phyloP scores from a whole-genome alignment of 2,113 vertebrate species.

The Barnardius zonarius region DNA sequence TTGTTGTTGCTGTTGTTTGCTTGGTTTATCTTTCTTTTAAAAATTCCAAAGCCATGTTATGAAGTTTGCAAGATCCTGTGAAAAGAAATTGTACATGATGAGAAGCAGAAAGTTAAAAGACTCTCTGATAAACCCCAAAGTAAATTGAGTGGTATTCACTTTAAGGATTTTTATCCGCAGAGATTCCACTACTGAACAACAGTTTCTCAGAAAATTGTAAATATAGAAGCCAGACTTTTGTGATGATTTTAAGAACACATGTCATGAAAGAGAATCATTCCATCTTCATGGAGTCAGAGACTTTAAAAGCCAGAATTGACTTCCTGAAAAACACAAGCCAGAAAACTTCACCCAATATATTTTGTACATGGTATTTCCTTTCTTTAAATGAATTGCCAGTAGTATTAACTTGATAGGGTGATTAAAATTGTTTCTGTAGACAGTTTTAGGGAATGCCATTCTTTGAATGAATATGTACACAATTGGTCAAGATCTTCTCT shows the following conservation, averaged over 20 bases:
- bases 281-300: background rate
- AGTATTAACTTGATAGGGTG: background rate
- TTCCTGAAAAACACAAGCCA: slow-evolving; percentile 11
- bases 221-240: background rate
- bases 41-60: background rate
- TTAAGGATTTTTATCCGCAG: background rate
- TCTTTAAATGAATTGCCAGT: slow-evolving; percentile 15
- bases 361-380: slow-evolving; percentile 12
- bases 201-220: slow-evolving; percentile 30
- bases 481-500: background rate
- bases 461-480: background rate
- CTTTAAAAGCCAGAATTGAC: slow-evolving; percentile 9
- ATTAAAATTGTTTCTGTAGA: slow-evolving; percentile 1
- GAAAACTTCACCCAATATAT: slow-evolving; percentile 6
- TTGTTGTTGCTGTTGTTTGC: background rate
- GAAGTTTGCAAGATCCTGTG: background rate
- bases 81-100: background rate
- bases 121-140: background rate
- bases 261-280: slow-evolving; percentile 14
- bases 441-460: background rate
- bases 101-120: background rate
- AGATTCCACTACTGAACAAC: slow-evolving; percentile 6
- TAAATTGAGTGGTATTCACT: background rate
- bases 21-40: background rate
- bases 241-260: slow-evolving; percentile 26